These are phyloP conservation scores for Tolmerus cingulatus DNA, from an alignment of 2,888 invertebrate genomes.

Conservation along the genomic window DNA sequence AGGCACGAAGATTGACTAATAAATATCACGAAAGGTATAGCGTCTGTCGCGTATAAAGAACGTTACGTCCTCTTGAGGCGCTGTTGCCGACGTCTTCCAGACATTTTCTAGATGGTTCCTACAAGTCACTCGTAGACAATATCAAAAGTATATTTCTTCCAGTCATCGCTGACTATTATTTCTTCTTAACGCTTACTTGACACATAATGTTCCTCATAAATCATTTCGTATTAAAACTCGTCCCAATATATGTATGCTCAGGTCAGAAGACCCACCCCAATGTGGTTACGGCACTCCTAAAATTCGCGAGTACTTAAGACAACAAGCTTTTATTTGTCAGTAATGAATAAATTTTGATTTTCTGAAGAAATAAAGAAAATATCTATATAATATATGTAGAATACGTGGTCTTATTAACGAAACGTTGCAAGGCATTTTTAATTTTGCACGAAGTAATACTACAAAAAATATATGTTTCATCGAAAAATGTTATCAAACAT, in stretches of 20 bases:
- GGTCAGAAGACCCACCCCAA: neutral
- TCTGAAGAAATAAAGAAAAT: neutral
- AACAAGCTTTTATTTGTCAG: neutral
- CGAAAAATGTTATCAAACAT: too few species aligned
- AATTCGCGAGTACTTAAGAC: neutral
- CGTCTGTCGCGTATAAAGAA: neutral
- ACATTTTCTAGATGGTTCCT: neutral
- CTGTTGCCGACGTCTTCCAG: neutral
- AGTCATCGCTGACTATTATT: neutral
- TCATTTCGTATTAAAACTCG: neutral
- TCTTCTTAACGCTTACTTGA: neutral
- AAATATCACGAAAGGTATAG: neutral
- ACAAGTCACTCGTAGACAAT: neutral
- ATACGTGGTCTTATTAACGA: neutral
- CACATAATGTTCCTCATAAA: neutral
- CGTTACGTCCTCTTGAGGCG: neutral
- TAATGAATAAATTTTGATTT: neutral
- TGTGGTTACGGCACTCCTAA: neutral
- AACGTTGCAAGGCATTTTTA: neutral
- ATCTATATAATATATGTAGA: neutral
- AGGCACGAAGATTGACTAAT: neutral
- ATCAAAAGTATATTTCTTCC: neutral
- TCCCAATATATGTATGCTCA: neutral
- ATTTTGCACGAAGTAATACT: neutral
- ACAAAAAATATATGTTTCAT: too few species aligned